Base-by-base conservation (phyloP, 2,888 invertebrate genomes). In the Rhingia campestris region DNA sequence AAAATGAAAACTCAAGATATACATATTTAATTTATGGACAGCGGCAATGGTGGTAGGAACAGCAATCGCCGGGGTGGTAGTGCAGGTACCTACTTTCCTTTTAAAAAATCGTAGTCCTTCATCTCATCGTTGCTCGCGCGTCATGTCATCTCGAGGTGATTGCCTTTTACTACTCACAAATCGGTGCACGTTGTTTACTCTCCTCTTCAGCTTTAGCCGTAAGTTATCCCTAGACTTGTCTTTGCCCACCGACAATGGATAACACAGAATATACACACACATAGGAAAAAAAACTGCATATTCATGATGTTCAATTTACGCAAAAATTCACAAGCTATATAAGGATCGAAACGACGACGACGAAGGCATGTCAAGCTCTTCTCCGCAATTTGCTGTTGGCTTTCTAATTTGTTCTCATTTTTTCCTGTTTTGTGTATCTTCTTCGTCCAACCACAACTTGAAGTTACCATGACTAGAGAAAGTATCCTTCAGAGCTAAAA, bases 1-100 rank as follows among this genome's bases (percentile, higher is more conserved):
- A 74, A 49, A 41, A 80, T 61, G 61, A 74, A 59, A 70, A 59
- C 66, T 61, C 66, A 47, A 66, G 72, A 67, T 61, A 63, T 64
- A 67, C 49, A 69, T 74, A 79, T 73, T 79, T 82, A 79, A 79
- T 82, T 82, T 82, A 82, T 73, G 79, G 79, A 82, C 82, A 82
- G 63, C 43, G 63, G 22, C 49, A 69, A 49, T 54, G 53, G 49
- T 32, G 61, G 43, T 61, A 41, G 43, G 61, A 59, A 67, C 54
- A 35, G 14, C 49, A 49, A 30, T 32, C 2, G 10, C 2, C 10
- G 9, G 10, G 41, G 9, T 41, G 10, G 9, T 9, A 41, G 49
- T 63, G 39, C 14, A 35, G 59, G 41, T 39, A 72, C 61, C 22
- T 77, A 51, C 12, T 70, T 63, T 63, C 33, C 33, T 63, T 61